Percentiles rank a stretch among this genome's conserved stretches.
Evolutionary conservation across 2,113 vertebrate species (phyloP).

Genomic region (Agapornis roseicollis): DNA sequence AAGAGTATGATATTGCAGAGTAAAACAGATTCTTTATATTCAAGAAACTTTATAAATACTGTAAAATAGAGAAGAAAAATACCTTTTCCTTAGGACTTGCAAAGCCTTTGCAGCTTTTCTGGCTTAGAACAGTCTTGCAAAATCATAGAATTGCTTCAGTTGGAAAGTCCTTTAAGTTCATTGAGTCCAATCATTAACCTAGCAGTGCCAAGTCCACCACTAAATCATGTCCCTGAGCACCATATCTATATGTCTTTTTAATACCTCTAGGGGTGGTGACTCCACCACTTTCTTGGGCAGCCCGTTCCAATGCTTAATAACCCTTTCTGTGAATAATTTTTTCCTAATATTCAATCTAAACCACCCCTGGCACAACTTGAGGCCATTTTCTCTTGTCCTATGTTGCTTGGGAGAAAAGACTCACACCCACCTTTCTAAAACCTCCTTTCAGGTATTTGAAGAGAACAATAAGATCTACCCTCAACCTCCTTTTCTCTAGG

Average conservation of each 20-base stretch:
- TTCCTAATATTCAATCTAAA: background rate
- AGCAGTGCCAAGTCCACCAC: background rate
- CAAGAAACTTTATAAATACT: conserved; percentile 51
- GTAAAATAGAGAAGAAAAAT: conserved; percentile 40
- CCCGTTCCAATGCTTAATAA: background rate
- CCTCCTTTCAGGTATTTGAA: background rate
- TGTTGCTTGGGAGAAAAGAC: background rate
- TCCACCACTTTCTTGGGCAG: background rate
- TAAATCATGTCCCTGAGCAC: background rate
- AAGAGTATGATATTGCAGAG: conserved; percentile 37
- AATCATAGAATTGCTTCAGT: background rate
- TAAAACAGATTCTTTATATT: conserved; percentile 61
- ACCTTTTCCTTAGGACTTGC: conserved; percentile 5
- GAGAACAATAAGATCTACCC: background rate
- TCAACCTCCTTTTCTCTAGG: background rate
- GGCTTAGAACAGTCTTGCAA: conserved; percentile 47
- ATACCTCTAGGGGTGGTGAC: background rate
- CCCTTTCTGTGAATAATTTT: background rate
- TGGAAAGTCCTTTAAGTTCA: background rate
- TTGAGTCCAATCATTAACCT: background rate
- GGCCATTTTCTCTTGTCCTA: background rate
- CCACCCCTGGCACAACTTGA: background rate
- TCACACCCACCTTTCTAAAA: background rate
- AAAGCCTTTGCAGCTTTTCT: conserved; percentile 38
- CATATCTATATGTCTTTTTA: background rate